Evolutionary conservation across 2,888 invertebrate species (phyloP), one percentile per base, ranked within the genome.

Genomic region (Aelia acuminata): DNA sequence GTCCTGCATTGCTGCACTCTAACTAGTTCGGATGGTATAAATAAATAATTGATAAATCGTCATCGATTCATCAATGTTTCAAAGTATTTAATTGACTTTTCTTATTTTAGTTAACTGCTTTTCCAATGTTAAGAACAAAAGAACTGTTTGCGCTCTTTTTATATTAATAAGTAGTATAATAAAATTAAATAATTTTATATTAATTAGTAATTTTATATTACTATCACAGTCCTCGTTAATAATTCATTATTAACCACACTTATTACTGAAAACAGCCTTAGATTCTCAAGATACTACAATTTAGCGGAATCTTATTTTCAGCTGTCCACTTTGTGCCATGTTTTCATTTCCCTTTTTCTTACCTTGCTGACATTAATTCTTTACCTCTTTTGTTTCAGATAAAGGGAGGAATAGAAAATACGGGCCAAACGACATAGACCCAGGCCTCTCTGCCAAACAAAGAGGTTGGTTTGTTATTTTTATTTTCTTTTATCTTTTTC

Each of bases 351-450:
- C 31, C 26, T 2, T 18, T 63, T 31, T 26, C 31, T 26, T 63
- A 13, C 31, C 63, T 63, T 0, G 31, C 15, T 15, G 63, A 22
- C 4, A 63, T 80, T 80, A 80, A 80, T 80, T 80, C 43, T 80
- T 80, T 80, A n/a, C 43, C 47, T 10, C 15, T 80, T 80, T 43
- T 80, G 43, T 80, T 89, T 48, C 88, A 89, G 89, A 89, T 80
- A 89, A 89, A 89, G 88, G 84, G 43, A 88, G 89, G 84, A 85
- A 85, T 85, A 88, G 89, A 50, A 89, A 89, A 75, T 89, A 85
- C 57, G 89, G 89, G 10, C 88, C 88, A 18, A 89, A 90, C 70
- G 90, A 90, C n/a, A 90, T 90, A 49, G 90, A 90, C 84, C 89
- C 90, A 39, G 89, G 90, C 48, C 88, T 88, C 47, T 88, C 89